Base-by-base conservation (phyloP, 2,113 vertebrate genomes). In the Pseudopipra pipra region DNA sequence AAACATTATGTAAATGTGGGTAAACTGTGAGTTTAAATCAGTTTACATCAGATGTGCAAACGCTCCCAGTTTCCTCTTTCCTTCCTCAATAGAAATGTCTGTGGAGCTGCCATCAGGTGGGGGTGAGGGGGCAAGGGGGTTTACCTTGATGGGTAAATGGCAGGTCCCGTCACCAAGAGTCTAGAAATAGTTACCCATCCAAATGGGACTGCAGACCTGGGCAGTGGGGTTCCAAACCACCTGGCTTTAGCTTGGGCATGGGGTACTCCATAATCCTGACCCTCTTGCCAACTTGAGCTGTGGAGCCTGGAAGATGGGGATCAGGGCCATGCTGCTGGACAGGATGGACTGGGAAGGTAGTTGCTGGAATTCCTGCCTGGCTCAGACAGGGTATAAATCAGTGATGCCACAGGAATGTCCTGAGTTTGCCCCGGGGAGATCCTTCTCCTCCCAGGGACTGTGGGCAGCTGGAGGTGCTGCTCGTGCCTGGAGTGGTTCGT, bases 1-100 rank as follows among this genome's bases (percentile, higher is more conserved):
- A 96, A 97, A 96, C 96, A 96, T 96, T 97, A 97, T 97, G 94
- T 80, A 96, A 97, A 97, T 97, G 76, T 97, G 95, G 89, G 92
- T 96, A 97, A 97, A 97, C 96, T 91, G 76, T 35, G 81, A 93
- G 91, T 94, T 96, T 58, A 87, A 94, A 97, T 94, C 95, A 90
- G 95, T 96, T 97, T 96, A 75, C 87, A 95, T 97, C 87, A 93
- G 92, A 93, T 87, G 82, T 95, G 95, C 91, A 92, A 95, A 92
- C 3, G 74, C 73, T 93, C 55, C 14, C 12, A 13, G 66, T 88
- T 95, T 76, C 80, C 92, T 80, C 88, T 78, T 67, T 9, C 68
- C 41, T 89, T 67, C 75, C 78, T 79, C 93, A 95, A 97, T 95
- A 96, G 96, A 96, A 96, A 93, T 66, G 90, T 97, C 73, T 94